Percentiles rank a stretch among this genome's conserved stretches.
These are phyloP conservation scores for Epizoanthus rinbou DNA, from an alignment of 92 coral and sea anemone genomes.

Conservation along the genomic window DNA sequence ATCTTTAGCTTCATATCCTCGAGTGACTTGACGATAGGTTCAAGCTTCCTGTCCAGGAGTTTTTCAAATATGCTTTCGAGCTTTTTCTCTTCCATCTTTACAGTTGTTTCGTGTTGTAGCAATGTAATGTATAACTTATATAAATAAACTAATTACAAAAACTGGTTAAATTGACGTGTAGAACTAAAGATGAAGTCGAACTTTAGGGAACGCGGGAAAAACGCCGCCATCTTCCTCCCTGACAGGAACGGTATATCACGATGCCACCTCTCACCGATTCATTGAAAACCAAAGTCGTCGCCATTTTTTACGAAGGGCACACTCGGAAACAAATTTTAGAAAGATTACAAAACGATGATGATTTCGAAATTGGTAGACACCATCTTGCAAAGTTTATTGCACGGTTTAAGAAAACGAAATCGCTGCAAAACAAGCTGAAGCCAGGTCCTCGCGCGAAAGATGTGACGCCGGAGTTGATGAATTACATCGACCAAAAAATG, in stretches of 20 bases:
- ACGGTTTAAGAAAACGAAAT: slow-evolving; percentile 45
- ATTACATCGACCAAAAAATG: slow-evolving; percentile 54
- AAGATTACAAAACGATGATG: slow-evolving; percentile 6
- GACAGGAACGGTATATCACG: too few relatives aligned
- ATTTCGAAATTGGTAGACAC: slow-evolving; percentile 40
- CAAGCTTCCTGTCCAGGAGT: slow-evolving; percentile 34
- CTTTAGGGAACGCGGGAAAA: background rate
- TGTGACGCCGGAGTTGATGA: slow-evolving; percentile 32
- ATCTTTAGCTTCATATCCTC: background rate
- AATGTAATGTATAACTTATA: too few relatives aligned
- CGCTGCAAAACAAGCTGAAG: slow-evolving; percentile 37
- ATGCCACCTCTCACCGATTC: slow-evolving; percentile 10
- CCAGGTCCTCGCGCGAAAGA: slow-evolving; percentile 37
- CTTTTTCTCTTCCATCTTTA: background rate
- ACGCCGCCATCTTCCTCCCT: background rate
- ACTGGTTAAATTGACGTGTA: background rate
- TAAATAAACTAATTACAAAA: background rate
- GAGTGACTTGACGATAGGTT: slow-evolving; percentile 10
- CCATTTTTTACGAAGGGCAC: background rate
- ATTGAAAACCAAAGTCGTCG: background rate
- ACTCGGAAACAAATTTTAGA: background rate
- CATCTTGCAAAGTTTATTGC: slow-evolving; percentile 48
- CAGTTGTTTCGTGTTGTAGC: too few relatives aligned
- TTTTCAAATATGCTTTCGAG: background rate
- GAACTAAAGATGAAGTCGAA: background rate